These are phyloP conservation scores for Crypturellus tataupa DNA, from an alignment of 2,797 vertebrate genomes.

Conservation along the genomic window DNA sequence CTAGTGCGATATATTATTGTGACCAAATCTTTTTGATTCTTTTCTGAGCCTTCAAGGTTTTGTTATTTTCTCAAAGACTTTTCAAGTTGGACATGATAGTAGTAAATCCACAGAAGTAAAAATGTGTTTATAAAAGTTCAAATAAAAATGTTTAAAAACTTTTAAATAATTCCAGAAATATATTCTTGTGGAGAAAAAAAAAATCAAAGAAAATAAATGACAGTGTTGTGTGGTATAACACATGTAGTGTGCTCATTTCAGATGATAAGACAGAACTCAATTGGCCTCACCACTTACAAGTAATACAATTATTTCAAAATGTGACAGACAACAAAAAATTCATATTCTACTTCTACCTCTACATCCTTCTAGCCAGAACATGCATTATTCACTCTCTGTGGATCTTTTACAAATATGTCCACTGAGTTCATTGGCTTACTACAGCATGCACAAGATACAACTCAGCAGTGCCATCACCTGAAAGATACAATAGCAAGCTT, in stretches of 20 bases:
- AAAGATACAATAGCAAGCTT: not conserved
- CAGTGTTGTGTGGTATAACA: not conserved
- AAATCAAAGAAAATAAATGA: not conserved
- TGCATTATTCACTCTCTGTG: not conserved
- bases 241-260: not conserved
- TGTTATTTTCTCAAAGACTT: not conserved
- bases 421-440: not conserved
- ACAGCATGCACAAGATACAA: not conserved
- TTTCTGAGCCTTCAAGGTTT: not conserved
- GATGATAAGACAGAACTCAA: not conserved
- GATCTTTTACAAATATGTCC: not conserved
- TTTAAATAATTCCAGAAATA: not conserved
- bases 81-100: not conserved
- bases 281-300: not conserved
- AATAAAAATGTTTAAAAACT: not conserved
- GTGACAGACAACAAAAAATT: not conserved
- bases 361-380: not conserved
- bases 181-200: not conserved
- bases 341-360: not conserved
- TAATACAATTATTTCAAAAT: conserved; percentile 8
- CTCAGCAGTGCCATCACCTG: not conserved
- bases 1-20: not conserved
- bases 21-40: not conserved
- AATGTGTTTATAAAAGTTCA: not conserved
- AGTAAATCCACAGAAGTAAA: not conserved